Conservation (phyloP, 1,140 invertebrate genomes). For the Philotrypesis tridentata region DNA sequence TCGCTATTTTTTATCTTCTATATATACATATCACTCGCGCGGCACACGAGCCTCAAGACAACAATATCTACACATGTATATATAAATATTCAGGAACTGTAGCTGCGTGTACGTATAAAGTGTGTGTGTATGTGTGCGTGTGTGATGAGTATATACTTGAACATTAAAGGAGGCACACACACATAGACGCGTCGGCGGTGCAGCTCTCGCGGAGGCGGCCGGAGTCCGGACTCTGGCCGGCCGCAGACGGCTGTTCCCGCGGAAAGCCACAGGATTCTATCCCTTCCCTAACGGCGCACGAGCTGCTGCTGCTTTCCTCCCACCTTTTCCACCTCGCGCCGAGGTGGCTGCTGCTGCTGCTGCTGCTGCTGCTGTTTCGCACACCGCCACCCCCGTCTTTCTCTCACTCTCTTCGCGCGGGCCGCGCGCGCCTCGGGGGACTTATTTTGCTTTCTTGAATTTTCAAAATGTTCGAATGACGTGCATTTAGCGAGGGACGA, state of each 20-base stretch:
- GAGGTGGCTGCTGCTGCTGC: not conserved
- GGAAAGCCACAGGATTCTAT: slow-evolving; percentile 11
- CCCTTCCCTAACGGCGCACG: not conserved
- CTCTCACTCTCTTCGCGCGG: not conserved
- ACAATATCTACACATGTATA: too few species aligned
- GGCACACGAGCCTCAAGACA: too few species aligned
- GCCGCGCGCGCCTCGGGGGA: too few species aligned
- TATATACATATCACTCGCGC: slow-evolving; percentile 22
- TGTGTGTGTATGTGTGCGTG: not conserved
- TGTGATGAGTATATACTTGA: too few species aligned
- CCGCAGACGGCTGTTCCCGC: slow-evolving; percentile 6
- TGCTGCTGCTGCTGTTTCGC: not conserved
- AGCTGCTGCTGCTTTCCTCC: not conserved
- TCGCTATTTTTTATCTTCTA: too few species aligned
- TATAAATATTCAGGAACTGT: not conserved
- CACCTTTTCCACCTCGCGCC: not conserved
- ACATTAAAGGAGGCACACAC: not conserved
- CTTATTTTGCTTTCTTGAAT: too few species aligned
- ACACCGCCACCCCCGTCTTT: not conserved
- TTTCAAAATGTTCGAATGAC: too few species aligned
- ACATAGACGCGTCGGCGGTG: not conserved
- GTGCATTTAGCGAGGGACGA: too few species aligned
- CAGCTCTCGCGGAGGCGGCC: not conserved
- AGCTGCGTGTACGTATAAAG: not conserved
- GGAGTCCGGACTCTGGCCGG: slow-evolving; percentile 37